Conservation (phyloP, 2,113 vertebrate species). For the Arvicanthis niloticus region DNA sequence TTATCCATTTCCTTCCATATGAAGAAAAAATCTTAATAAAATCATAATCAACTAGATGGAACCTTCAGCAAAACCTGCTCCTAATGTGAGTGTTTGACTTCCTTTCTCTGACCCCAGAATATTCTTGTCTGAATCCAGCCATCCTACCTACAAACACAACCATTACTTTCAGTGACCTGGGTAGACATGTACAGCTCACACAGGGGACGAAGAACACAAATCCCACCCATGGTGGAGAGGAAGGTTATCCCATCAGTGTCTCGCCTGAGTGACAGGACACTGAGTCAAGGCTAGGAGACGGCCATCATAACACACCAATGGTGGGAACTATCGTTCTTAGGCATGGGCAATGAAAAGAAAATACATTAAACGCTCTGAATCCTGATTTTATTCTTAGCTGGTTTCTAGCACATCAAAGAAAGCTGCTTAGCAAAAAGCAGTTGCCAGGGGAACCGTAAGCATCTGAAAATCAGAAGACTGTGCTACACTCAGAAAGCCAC, state of each 20-base stretch:
- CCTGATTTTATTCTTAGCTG: slow-evolving; percentile 32
- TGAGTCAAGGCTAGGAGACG: background rate
- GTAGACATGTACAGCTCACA: rapidly evolving
- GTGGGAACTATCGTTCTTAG: background rate
- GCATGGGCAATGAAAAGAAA: background rate
- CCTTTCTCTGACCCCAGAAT: background rate
- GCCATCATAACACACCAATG: background rate
- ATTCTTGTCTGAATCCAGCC: background rate
- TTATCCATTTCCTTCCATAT: background rate
- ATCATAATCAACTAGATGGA: background rate
- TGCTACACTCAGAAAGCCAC: slow-evolving; percentile 18
- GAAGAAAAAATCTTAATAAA: background rate
- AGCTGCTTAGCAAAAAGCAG: slow-evolving; percentile 30
- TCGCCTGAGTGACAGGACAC: no score
- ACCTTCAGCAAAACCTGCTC: background rate
- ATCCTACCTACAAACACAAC: background rate
- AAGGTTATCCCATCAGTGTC: rapidly evolving
- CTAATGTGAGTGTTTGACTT: no score
- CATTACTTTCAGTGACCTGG: rapidly evolving
- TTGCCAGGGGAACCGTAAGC: slow-evolving; percentile 29
- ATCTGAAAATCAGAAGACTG: slow-evolving; percentile 19
- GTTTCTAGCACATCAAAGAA: background rate
- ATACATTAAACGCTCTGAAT: background rate
- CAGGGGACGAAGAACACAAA: no score
- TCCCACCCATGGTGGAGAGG: rapidly evolving